A percentile compares a stretch with the other conserved stretches of the same genome.
These are phyloP conservation scores for Archips crataeganus DNA, from an alignment of 2,888 invertebrate species.

Conservation along the genomic window DNA sequence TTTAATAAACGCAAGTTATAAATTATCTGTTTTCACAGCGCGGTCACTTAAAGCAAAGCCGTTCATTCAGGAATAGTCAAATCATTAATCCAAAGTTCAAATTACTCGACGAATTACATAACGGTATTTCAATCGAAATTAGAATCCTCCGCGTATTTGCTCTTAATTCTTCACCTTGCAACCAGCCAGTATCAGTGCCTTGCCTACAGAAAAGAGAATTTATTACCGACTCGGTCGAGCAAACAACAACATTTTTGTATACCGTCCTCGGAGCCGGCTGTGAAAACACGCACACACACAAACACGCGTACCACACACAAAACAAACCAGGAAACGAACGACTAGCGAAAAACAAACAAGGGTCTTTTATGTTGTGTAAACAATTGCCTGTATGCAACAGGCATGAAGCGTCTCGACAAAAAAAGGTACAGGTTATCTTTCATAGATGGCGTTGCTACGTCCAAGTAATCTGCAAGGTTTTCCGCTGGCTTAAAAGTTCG, in stretches of 20 bases:
- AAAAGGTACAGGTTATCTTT: constrained; percentile 69
- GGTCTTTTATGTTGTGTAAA: constrained; percentile 86
- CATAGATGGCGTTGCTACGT: constrained; percentile 64
- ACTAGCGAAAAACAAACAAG: constrained; percentile 86
- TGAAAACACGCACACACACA: constrained; percentile 73
- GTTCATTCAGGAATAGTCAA: too few relatives aligned
- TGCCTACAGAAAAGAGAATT: constrained; percentile 61
- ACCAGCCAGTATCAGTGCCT: constrained; percentile 36
- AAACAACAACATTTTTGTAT: constrained; percentile 83
- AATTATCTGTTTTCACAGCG: too few relatives aligned
- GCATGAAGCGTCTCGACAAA: constrained; percentile 76
- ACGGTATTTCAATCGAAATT: neutral
- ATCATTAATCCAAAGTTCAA: too few relatives aligned
- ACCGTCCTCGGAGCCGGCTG: constrained; percentile 78
- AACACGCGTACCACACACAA: constrained; percentile 78
- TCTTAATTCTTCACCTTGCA: constrained; percentile 21
- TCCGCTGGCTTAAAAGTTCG: constrained; percentile 47
- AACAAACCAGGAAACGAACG: constrained; percentile 85
- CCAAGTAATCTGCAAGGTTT: constrained; percentile 38
- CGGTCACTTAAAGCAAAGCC: too few relatives aligned
- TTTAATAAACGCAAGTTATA: too few relatives aligned
- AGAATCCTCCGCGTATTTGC: constrained; percentile 1
- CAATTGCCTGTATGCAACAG: constrained; percentile 84
- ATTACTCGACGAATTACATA: neutral
- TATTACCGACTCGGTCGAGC: constrained; percentile 73